Conservation (phyloP, 2,888 invertebrate species). For the Hymenopus coronatus region DNA sequence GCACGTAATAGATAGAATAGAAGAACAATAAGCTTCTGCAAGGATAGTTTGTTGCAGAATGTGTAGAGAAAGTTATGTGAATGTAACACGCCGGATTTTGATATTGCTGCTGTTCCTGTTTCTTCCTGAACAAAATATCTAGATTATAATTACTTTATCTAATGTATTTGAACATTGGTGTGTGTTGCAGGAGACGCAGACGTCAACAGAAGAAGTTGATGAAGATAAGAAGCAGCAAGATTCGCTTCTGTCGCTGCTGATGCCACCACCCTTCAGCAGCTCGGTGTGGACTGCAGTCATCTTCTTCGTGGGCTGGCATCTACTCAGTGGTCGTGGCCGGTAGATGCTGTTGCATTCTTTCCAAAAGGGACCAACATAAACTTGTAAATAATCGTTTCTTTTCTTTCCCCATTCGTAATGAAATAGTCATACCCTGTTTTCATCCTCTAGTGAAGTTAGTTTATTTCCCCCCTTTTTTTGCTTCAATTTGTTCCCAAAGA, state of each 20-base stretch:
- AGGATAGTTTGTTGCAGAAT: no score
- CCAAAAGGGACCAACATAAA: not conserved
- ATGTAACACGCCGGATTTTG: no score
- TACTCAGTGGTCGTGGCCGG: not conserved
- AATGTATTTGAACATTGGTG: no score
- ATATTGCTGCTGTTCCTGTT: no score
- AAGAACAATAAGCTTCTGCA: no score
- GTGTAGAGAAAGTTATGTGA: no score
- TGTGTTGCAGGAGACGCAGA: not conserved
- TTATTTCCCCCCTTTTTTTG: not conserved
- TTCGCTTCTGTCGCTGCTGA: slow-evolving; percentile 19
- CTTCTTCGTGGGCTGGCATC: slow-evolving; percentile 20
- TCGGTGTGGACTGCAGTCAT: slow-evolving; percentile 20
- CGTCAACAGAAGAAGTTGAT: not conserved
- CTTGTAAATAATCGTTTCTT: not conserved
- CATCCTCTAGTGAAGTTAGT: not conserved
- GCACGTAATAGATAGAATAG: no score
- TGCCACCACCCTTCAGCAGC: slow-evolving; percentile 4
- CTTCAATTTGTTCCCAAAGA: slow-evolving; percentile 25
- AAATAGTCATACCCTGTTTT: not conserved
- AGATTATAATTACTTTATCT: no score
- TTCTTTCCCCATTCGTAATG: not conserved
- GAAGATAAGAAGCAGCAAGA: slow-evolving; percentile 10
- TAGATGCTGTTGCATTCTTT: not conserved
- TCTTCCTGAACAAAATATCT: no score